phyloP scores from a whole-genome alignment of 2,797 vertebrate genomes.

The Sebastes paucispinis region DNA sequence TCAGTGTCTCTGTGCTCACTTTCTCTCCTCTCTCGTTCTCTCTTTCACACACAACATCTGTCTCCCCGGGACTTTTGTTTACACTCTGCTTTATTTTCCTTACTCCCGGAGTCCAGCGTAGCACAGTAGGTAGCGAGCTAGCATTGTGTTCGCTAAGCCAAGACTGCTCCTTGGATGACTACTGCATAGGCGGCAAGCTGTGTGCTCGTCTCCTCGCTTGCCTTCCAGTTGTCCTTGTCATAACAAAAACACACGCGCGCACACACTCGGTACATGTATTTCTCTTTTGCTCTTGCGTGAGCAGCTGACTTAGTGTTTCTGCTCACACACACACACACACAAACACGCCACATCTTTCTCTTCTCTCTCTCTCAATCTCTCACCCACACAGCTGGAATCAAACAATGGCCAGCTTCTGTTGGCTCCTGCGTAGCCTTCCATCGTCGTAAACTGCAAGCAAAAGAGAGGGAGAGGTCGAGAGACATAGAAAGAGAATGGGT shows the following conservation, averaged over 20 bases:
- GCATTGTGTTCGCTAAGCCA: neutral
- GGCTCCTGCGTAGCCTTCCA: neutral
- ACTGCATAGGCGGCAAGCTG: neutral
- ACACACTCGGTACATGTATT: neutral
- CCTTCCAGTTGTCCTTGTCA: conserved; percentile 27
- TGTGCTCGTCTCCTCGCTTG: neutral
- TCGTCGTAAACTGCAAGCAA: neutral
- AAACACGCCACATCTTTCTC: neutral
- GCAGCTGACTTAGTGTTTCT: neutral
- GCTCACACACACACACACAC: neutral
- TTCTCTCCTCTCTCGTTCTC: neutral
- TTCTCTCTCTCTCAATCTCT: neutral
- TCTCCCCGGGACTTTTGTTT: conserved; percentile 1
- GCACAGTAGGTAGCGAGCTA: neutral
- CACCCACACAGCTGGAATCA: conserved; percentile 44
- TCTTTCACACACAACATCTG: neutral
- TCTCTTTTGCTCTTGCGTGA: neutral
- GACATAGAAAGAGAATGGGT: neutral
- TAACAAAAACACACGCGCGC: neutral
- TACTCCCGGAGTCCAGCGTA: neutral
- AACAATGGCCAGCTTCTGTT: conserved; percentile 31
- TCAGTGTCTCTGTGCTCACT: neutral
- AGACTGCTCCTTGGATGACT: neutral
- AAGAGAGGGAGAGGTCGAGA: neutral
- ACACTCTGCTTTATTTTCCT: conserved; percentile 1